These are phyloP conservation scores for Rhincodon typus DNA, from an alignment of 2,797 vertebrate genomes.

Conservation along the genomic window DNA sequence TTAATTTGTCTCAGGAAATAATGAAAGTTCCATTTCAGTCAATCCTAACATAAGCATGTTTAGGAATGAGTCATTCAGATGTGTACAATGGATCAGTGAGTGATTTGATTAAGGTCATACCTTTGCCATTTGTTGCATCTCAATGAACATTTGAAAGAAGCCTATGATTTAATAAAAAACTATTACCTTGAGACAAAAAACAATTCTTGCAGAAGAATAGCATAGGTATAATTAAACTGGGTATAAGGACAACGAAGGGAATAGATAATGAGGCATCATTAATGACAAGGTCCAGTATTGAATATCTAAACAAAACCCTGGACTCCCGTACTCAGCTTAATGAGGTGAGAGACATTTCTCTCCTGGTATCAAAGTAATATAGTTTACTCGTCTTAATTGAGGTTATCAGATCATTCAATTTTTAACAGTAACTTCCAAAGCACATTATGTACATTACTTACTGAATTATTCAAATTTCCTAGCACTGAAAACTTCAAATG, in stretches of 20 bases:
- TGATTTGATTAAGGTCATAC: neutral
- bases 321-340: neutral
- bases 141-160: slow-evolving; percentile 22
- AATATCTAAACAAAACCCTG: neutral
- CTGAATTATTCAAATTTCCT: neutral
- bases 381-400: neutral
- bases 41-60: slow-evolving; percentile 39
- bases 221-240: neutral
- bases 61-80: neutral
- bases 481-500: neutral
- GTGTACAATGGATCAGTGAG: neutral
- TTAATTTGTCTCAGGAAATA: slow-evolving; percentile 42
- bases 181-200: neutral
- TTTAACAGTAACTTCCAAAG: neutral
- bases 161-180: neutral
- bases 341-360: neutral
- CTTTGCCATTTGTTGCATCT: neutral
- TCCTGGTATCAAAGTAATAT: neutral
- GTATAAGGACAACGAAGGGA: neutral
- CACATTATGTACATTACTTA: neutral
- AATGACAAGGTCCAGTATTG: neutral
- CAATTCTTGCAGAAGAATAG: neutral
- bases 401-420: neutral
- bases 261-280: neutral
- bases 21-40: slow-evolving; percentile 43